Percentiles rank a stretch among this genome's conserved stretches.
Conservation (phyloP, 2,888 invertebrate genomes). For the Noctua janthe region DNA sequence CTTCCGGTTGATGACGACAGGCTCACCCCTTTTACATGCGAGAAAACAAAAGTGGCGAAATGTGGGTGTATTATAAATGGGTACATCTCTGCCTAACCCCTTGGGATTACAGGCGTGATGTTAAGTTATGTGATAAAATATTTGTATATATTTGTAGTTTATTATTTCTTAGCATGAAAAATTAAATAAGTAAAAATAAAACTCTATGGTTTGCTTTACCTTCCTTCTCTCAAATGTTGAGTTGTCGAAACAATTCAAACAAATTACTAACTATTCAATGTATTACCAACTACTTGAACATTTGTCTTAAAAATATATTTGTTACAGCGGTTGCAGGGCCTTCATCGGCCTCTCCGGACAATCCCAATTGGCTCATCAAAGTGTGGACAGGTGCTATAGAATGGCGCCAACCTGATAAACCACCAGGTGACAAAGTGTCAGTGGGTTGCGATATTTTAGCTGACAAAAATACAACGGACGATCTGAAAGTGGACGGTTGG, state of each 20-base stretch:
- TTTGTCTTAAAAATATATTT: neutral
- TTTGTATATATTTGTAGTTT: neutral
- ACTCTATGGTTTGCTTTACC: neutral
- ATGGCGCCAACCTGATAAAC: neutral
- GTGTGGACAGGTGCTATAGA: neutral
- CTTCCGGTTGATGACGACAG: no score
- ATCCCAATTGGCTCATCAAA: neutral
- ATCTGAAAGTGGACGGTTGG: neutral
- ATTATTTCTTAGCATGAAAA: neutral
- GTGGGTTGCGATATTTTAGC: neutral
- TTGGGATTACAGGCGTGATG: no score
- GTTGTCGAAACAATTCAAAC: neutral
- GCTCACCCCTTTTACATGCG: no score
- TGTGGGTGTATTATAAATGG: no score
- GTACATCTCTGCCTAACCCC: neutral
- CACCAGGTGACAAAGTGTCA: neutral
- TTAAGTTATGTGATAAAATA: neutral
- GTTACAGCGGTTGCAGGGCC: neutral
- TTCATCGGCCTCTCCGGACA: neutral
- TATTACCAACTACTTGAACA: neutral
- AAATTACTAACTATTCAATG: neutral
- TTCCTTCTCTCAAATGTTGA: neutral
- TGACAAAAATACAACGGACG: neutral
- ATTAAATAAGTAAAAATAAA: neutral
- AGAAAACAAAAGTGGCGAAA: no score